Evolutionary conservation across 1,140 invertebrate genomes (phyloP).

Genomic region (Venturia canescens): DNA sequence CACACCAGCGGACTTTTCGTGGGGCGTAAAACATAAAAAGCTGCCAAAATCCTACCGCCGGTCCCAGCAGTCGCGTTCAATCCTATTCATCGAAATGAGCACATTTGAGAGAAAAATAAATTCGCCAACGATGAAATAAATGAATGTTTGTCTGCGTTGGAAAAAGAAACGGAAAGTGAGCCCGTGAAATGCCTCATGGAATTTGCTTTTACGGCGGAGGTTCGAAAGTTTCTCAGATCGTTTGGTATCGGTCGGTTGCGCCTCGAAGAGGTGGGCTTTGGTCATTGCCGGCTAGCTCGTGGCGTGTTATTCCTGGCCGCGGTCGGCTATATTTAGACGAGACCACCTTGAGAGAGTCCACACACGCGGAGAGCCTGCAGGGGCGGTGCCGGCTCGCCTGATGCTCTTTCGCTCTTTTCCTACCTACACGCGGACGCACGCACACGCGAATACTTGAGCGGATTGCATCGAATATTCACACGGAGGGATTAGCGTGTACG

Average conservation of each 20-base stretch:
- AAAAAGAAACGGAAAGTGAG: constrained; percentile 20
- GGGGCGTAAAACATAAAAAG: no score
- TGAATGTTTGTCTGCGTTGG: no score
- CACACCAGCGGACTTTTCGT: no score
- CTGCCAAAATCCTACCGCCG: no score
- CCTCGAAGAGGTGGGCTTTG: constrained; percentile 63
- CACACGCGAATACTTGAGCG: not conserved
- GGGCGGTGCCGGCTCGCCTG: constrained; percentile 54
- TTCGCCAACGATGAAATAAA: not conserved
- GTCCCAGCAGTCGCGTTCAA: no score
- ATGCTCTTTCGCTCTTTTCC: constrained; percentile 50
- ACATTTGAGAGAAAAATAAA: not conserved
- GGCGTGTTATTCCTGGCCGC: constrained; percentile 68
- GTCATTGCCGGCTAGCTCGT: constrained; percentile 67
- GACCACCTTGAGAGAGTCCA: constrained; percentile 69
- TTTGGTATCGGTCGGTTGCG: constrained; percentile 7
- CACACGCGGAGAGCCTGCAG: constrained; percentile 57
- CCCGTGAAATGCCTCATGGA: constrained; percentile 26
- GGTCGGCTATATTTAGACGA: constrained; percentile 71
- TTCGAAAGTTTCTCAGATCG: constrained; percentile 10
- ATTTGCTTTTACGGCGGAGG: not conserved
- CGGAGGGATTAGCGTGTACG: constrained; percentile 16
- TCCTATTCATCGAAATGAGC: not conserved
- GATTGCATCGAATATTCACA: constrained; percentile 2
- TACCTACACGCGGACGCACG: constrained; percentile 7